Conservation (phyloP, 2,113 vertebrate species). For the Cairina moschata region DNA sequence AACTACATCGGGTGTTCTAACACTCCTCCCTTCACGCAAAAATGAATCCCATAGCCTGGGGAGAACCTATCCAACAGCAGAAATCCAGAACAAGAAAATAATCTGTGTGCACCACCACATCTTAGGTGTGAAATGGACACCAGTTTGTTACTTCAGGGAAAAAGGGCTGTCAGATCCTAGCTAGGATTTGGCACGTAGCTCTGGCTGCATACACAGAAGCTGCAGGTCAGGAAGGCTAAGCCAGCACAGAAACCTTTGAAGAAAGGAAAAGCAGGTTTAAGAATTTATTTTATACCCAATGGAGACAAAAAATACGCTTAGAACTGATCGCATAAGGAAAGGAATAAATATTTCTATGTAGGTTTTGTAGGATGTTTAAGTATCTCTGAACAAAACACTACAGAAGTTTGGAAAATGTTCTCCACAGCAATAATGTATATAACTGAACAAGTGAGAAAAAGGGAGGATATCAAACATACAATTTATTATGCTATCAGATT, state of each 20-base stretch:
- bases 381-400: neutral
- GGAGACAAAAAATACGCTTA: too few species aligned
- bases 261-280: neutral
- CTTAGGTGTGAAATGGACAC: neutral
- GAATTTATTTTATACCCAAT: neutral
- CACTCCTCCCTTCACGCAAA: neutral
- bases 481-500: neutral
- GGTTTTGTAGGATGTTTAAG: neutral
- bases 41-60: neutral
- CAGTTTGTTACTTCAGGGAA: neutral
- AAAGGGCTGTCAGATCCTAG: neutral
- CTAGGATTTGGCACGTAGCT: neutral
- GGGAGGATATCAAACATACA: neutral
- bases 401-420: neutral
- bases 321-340: neutral
- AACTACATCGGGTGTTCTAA: neutral
- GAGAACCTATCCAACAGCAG: neutral
- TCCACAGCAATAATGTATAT: too few species aligned
- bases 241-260: neutral
- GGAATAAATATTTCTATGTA: neutral
- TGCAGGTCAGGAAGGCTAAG: neutral
- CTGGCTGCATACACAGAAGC: neutral
- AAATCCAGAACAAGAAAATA: neutral
- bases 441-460: neutral
- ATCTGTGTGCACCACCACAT: neutral